A percentile compares a stretch with the other conserved stretches of the same genome.
phyloP scores from a whole-genome alignment of 2,113 vertebrate genomes.

The Clarias magur region DNA sequence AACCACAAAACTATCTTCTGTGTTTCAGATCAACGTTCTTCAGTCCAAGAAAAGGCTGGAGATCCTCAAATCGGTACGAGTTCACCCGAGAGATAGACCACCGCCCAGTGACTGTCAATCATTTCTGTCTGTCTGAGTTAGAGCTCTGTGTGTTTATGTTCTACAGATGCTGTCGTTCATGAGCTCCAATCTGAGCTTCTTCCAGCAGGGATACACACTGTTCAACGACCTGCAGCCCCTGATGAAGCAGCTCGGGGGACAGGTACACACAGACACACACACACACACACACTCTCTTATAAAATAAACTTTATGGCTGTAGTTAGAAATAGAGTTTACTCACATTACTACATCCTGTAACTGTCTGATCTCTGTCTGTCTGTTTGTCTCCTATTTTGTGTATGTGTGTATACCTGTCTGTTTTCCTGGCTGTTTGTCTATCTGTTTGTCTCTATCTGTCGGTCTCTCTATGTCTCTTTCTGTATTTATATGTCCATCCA shows the following conservation, averaged over 20 bases:
- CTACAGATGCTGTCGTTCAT: conserved; percentile 95
- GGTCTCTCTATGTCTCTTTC: neutral
- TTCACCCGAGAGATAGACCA: neutral
- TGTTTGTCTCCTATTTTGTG: neutral
- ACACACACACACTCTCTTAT: neutral
- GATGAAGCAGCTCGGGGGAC: conserved; percentile 92
- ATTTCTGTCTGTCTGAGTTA: neutral
- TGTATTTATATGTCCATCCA: neutral
- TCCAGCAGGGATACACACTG: conserved; percentile 96
- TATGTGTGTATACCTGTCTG: neutral
- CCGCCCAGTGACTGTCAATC: too few relatives aligned
- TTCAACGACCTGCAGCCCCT: conserved; percentile 93
- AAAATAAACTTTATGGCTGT: too few relatives aligned
- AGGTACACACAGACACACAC: conserved; percentile 78
- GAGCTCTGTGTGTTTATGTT: neutral
- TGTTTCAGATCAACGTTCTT: conserved; percentile 90
- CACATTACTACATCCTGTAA: neutral
- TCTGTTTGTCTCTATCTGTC: neutral
- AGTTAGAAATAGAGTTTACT: neutral
- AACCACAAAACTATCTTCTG: neutral
- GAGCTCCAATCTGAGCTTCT: conserved; percentile 95
- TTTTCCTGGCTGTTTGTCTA: too few relatives aligned
- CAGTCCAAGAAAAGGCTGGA: conserved; percentile 96
- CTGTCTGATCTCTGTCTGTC: neutral
- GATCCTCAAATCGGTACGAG: conserved; percentile 92